phyloP scores from a whole-genome alignment of 2,113 vertebrate genomes.

The Prietella phreatophila region DNA sequence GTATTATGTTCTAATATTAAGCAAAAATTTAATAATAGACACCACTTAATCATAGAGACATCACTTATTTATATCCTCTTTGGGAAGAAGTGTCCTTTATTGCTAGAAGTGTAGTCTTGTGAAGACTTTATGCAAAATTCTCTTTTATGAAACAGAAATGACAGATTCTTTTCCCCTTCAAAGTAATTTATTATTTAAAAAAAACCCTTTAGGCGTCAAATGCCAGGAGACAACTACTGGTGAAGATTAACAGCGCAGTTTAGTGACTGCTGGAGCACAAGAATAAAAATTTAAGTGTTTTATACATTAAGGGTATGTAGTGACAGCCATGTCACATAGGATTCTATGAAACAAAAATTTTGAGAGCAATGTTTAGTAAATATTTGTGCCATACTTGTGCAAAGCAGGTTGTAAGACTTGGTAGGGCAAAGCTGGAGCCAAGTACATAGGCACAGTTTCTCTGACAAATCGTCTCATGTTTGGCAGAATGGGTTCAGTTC shows the following conservation, averaged over 20 bases:
- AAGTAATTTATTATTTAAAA: too few relatives aligned
- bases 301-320: background rate
- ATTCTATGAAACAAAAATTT: background rate
- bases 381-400: background rate
- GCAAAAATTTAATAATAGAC: background rate
- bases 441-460: background rate
- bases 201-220: background rate
- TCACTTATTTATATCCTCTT: background rate
- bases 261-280: background rate
- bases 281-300: too few relatives aligned
- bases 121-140: background rate
- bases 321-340: background rate
- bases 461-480: background rate
- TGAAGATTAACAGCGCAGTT: background rate
- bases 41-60: background rate
- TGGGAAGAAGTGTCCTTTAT: background rate
- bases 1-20: conserved; percentile 9
- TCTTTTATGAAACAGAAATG: background rate
- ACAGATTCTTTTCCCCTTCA: background rate
- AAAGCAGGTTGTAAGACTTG: background rate
- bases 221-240: background rate
- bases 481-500: background rate
- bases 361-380: background rate
- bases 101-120: background rate
- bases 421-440: background rate